These are phyloP conservation scores for Chromobotia macracanthus DNA, from an alignment of 2,797 vertebrate species.

Conservation along the genomic window DNA sequence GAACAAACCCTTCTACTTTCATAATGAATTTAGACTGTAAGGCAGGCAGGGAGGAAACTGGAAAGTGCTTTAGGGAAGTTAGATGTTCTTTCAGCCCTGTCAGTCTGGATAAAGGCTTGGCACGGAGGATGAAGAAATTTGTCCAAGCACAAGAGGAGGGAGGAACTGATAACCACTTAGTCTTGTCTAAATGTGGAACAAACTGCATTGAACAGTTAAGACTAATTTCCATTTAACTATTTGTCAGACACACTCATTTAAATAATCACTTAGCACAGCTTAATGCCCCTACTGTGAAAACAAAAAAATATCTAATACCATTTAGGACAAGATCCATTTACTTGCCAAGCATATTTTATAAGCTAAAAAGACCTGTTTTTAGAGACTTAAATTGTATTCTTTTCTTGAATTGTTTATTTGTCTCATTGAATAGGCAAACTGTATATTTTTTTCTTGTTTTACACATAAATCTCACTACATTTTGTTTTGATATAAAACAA, in stretches of 20 bases:
- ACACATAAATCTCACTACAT: background rate
- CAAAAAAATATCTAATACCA: too few species aligned
- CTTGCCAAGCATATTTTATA: background rate
- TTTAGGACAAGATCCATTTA: background rate
- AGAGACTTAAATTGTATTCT: background rate
- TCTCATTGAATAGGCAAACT: too few species aligned
- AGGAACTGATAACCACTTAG: slow-evolving; percentile 34
- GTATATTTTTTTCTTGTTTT: background rate
- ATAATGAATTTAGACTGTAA: slow-evolving; percentile 65
- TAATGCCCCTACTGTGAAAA: too few species aligned
- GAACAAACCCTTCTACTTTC: slow-evolving; percentile 64
- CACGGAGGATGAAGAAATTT: slow-evolving; percentile 43
- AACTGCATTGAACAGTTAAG: background rate
- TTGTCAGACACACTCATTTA: background rate
- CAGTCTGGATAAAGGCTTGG: slow-evolving; percentile 64
- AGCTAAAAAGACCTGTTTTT: too few species aligned
- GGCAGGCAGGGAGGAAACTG: slow-evolving; percentile 42
- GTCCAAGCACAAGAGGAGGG: slow-evolving; percentile 55
- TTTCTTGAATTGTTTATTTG: background rate
- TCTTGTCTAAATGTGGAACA: background rate
- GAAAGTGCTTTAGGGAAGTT: slow-evolving; percentile 66
- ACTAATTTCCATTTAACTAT: background rate
- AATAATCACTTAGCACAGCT: background rate
- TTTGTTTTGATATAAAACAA: background rate
- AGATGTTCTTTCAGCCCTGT: slow-evolving; percentile 64